Base-by-base conservation (phyloP, 1,140 invertebrate species). In the Diorhabda sublineata region DNA sequence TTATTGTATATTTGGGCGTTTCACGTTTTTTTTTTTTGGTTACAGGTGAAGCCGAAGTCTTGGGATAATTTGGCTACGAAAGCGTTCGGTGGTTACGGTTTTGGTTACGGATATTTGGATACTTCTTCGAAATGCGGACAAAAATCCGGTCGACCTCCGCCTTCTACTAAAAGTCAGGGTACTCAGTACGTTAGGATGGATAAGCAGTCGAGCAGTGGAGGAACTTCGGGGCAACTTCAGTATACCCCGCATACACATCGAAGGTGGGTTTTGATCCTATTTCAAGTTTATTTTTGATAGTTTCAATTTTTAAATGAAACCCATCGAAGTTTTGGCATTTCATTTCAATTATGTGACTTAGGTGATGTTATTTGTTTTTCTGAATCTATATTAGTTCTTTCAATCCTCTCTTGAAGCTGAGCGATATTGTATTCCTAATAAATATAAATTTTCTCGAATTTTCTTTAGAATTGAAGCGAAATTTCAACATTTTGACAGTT, bases 31-130 rank as follows among this genome's bases (percentile, higher is more conserved):
- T 52, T 9, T 52, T 52, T 9, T 52, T 6, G 47, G 47, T 59
- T 26, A n/a, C 58, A 86, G 56, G 87, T 86, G 1, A 92, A 94
- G 76, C 92, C 92, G 3, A 93, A 94, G 77, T 94, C 92, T 0
- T 94, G 92, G 92, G 92, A 94, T 75, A 94, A 94, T 83, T 81
- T 95, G 41, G 73, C 78, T 5, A 92, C 91, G 2, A 93, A 93
- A 82, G 88, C 89, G 2, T 90, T 92, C 67, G 90, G 91, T 7
- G 92, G 91, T 0, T 93, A 93, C 74, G 91, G 91, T 42, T 93
- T 92, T 73, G 91, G 91, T 3, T 94, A 93, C 75, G 92, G 92
- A 2, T 94, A 92, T 74, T 80, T 92, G 45, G 91, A 92, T 73
- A 70, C 82, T 78, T 63, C 63, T 69, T 83, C 66, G 58, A 70